Evolutionary conservation across 2,888 invertebrate species (phyloP), one percentile per base, ranked within the genome.

Genomic region (Thera britannica): DNA sequence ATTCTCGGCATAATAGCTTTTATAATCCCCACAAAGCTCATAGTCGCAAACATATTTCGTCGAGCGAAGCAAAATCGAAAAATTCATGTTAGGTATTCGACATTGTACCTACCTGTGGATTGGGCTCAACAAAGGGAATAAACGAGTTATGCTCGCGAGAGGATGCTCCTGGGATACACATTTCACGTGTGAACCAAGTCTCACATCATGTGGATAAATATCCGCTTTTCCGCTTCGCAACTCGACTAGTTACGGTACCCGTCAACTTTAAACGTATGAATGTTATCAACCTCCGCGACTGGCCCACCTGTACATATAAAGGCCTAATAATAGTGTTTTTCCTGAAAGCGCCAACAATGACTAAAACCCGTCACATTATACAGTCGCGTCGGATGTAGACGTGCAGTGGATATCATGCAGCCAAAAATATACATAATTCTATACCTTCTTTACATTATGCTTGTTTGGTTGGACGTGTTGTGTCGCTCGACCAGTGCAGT

Each of bases 401-500:
- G 73, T 72, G 74, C 74, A 67, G 68, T 67, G 73, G 71, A 73
- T 73, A 89, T 91, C 89, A 89, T 81, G 79, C 83, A 86, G 84
- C 87, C 92, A 79, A 89, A 92, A 92, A 92, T 92, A 88, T 64
- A 65, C 54, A 34, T 54, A 58, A 60, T 65, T 56, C 48, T 77
- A 79, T 55, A 35, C 62, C 62, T 52, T 61, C 23, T 51, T 46
- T 49, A 52, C 55, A 60, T 60, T 83, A 82, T 84, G 82, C 78
- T 83, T 67, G 67, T 62, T 73, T 75, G 78, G 73, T 75, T 79
- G 84, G 78, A 73, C 78, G 84, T 34, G 44, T 78, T 77, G 59
- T 78, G 78, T 78, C 84, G 84, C 79, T 87, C 90, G 87, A 90
- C 87, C 90, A 90, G 87, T 88, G 90, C 90, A 90, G 88, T 84